phyloP scores from a whole-genome alignment of 2,888 invertebrate species.

The Sarcophaga rosellei region DNA sequence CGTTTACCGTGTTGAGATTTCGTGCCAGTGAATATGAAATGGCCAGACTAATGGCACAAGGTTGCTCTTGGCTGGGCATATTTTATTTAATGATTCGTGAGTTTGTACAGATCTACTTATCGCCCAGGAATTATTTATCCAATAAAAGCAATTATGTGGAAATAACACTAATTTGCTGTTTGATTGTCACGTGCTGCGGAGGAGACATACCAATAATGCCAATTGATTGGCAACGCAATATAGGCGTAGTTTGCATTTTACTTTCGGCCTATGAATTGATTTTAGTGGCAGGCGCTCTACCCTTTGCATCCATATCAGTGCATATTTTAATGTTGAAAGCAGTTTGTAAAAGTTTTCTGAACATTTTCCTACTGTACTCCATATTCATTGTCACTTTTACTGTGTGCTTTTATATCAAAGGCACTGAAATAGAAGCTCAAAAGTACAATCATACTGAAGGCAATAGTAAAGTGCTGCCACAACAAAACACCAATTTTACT shows the following conservation, averaged over 20 bases:
- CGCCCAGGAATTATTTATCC: slow-evolving; percentile 85
- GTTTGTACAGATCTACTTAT: slow-evolving; percentile 86
- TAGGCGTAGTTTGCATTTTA: slow-evolving; percentile 88
- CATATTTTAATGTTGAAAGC: slow-evolving; percentile 92
- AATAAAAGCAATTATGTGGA: slow-evolving; percentile 88
- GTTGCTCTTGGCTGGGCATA: slow-evolving; percentile 83
- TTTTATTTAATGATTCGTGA: slow-evolving; percentile 86
- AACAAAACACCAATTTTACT: no score
- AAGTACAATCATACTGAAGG: no score
- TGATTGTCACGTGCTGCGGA: no score
- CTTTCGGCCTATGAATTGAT: slow-evolving; percentile 89
- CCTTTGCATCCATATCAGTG: slow-evolving; percentile 86
- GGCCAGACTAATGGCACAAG: no score
- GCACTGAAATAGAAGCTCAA: no score
- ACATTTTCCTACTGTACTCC: slow-evolving; percentile 89
- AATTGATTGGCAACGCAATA: slow-evolving; percentile 84
- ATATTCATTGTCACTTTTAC: slow-evolving; percentile 91
- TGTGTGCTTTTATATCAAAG: slow-evolving; percentile 87
- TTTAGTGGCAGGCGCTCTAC: slow-evolving; percentile 89
- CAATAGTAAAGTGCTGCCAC: no score
- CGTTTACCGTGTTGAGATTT: slow-evolving; percentile 86
- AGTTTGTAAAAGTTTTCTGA: slow-evolving; percentile 90
- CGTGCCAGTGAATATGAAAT: slow-evolving; percentile 81
- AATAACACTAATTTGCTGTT: slow-evolving; percentile 75
- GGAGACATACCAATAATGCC: no score